A percentile compares a stretch with the other conserved stretches of the same genome.
phyloP scores from a whole-genome alignment of 2,888 invertebrate species.

The Tigriopus californicus region DNA sequence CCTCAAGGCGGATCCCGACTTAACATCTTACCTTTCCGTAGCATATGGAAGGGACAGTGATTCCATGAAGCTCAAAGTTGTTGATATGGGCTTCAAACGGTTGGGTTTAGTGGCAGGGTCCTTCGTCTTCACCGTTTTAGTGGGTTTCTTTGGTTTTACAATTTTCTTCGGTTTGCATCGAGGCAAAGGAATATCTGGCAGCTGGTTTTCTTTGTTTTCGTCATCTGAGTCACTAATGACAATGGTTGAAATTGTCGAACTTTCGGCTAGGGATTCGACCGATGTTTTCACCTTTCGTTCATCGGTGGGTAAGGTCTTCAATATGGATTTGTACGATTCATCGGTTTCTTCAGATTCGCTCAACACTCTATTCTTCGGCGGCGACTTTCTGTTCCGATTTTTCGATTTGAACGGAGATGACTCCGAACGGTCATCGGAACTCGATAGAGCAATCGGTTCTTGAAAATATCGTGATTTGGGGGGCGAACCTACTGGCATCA shows the following conservation, averaged over 20 bases:
- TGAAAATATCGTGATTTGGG: too few species aligned
- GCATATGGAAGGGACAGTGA: not conserved
- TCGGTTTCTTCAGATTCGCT: not conserved
- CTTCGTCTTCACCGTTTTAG: not conserved
- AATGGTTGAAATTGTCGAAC: not conserved
- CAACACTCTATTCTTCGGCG: too few species aligned
- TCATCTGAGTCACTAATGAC: not conserved
- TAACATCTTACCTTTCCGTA: not conserved
- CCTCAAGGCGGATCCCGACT: too few species aligned
- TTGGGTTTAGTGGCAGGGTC: not conserved
- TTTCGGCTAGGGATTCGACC: too few species aligned
- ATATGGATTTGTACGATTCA: too few species aligned
- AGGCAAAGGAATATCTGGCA: not conserved
- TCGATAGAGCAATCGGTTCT: too few species aligned
- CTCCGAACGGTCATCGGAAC: too few species aligned
- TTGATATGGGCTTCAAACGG: not conserved
- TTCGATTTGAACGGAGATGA: not conserved
- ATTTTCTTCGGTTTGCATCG: too few species aligned
- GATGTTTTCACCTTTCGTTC: too few species aligned
- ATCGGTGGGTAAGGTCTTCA: too few species aligned
- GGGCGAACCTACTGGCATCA: too few species aligned
- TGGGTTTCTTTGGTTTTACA: not conserved
- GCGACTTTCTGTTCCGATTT: not conserved
- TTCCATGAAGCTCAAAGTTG: not conserved
- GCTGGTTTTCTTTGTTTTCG: constrained; percentile 1